A percentile compares a stretch with the other conserved stretches of the same genome.
Conservation (phyloP, 2,797 vertebrate genomes). For the Chelidonichthys spinosus region DNA sequence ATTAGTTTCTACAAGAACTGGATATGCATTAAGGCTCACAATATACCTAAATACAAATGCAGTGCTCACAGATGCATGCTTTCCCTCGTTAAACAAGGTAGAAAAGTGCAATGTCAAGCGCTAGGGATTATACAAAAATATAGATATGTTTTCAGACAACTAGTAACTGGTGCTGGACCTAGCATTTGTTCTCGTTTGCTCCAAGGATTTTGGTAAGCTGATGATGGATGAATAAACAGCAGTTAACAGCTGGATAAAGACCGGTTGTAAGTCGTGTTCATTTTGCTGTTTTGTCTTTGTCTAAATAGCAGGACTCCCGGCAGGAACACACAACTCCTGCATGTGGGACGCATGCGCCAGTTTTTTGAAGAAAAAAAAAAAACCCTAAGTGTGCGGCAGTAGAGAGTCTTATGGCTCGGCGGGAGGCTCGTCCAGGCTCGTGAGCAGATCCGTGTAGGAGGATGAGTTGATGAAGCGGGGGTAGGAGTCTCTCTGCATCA, state of each 20-base stretch:
- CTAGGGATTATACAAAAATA: slow-evolving; percentile 83
- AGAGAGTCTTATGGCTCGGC: slow-evolving; percentile 68
- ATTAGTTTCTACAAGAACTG: slow-evolving; percentile 74
- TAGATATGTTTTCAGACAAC: slow-evolving; percentile 74
- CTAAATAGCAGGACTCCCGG: slow-evolving; percentile 65
- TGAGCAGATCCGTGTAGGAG: slow-evolving; percentile 90
- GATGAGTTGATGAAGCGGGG: slow-evolving; percentile 95
- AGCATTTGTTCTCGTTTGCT: slow-evolving; percentile 74
- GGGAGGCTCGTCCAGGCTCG: slow-evolving; percentile 76
- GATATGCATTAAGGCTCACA: slow-evolving; percentile 78
- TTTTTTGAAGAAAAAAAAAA: slow-evolving; percentile 45
- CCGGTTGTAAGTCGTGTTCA: slow-evolving; percentile 61
- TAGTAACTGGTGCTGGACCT: slow-evolving; percentile 56
- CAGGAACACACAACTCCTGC: slow-evolving; percentile 56
- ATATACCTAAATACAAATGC: slow-evolving; percentile 79
- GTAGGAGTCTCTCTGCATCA: slow-evolving; percentile 99
- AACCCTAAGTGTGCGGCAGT: slow-evolving; percentile 47
- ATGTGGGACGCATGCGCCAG: slow-evolving; percentile 68
- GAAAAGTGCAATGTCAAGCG: slow-evolving; percentile 83
- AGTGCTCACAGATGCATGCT: slow-evolving; percentile 80
- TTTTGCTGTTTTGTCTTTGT: slow-evolving; percentile 66
- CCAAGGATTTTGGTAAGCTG: slow-evolving; percentile 70
- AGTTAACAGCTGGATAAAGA: slow-evolving; percentile 68
- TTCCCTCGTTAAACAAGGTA: slow-evolving; percentile 78
- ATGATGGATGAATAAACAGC: slow-evolving; percentile 71